Base-by-base conservation (phyloP, 2,888 invertebrate species). In the Drosophila stalkeri region DNA sequence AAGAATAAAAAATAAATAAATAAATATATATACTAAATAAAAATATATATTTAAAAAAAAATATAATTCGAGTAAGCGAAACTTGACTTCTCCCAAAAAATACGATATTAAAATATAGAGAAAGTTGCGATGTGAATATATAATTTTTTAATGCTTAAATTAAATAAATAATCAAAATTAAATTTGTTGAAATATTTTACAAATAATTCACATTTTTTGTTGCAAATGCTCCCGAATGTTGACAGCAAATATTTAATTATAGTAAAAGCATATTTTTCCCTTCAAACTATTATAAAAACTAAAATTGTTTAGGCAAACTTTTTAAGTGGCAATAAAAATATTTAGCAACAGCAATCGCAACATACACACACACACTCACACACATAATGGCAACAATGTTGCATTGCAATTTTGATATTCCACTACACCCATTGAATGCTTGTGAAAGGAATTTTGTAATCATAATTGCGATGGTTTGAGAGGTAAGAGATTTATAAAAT, bases 321-420 rank as follows among this genome's bases (percentile, higher is more conserved):
- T 72, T 59, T 55, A 77, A 62, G 64, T 51, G 57, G n/a, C 44
- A 31, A 67, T 72, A 43, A 67, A 64, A 83, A 69, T 70, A 73
- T 70, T 57, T 55, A 64, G 46, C 16, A 62, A 41, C 51, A 73
- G 33, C 33, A 33, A 33, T 18, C 18, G 49, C 49, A 43, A 33
- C 20, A 12, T 12, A 18, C 31, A 27, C 27, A 27, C 27, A 47
- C n/a, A 31, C 7, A 14, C 12, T 31, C n/a, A 14, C 3, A 6
- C 12, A 51, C n/a, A 11, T 11, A 49, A 7, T 11, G 49, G 52
- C 57, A 64, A 68, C 35, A 65, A 44, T 46, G 52, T 52, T 52
- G 33, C 52, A 20, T 11, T 20, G 35, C 31, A 14, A 52, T 35
- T 52, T 52, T 35, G 8, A 33, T 20, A 4, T 12, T 59, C 31